Evolutionary conservation across 2,113 vertebrate genomes (phyloP).

Genomic region (Natator depressus): DNA sequence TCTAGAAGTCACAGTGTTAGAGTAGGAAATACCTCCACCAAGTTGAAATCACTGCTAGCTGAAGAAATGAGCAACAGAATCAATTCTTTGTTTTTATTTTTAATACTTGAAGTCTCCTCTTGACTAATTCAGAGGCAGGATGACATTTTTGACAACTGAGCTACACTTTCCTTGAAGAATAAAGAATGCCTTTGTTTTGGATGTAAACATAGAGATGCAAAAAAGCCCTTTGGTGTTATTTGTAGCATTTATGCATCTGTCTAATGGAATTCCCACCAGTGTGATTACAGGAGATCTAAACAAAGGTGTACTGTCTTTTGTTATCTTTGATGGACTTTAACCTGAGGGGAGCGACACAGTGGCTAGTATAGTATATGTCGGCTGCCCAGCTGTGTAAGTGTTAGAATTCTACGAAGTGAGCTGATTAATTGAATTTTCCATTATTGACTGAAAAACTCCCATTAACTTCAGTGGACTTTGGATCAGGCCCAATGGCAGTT

Average conservation of each 20-base stretch:
- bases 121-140: constrained; percentile 67
- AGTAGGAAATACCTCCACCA: constrained; percentile 2
- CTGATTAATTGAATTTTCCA: constrained; percentile 73
- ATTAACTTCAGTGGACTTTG: constrained; percentile 10
- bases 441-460: constrained; percentile 66
- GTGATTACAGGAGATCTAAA: constrained; percentile 55
- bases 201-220: constrained; percentile 72
- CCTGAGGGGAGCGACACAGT: neutral
- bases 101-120: constrained; percentile 70
- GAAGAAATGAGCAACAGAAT: constrained; percentile 52
- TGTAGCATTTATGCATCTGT: constrained; percentile 53
- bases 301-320: constrained; percentile 57
- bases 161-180: constrained; percentile 67
- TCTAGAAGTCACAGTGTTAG: constrained; percentile 24
- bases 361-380: constrained; percentile 11
- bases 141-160: constrained; percentile 81
- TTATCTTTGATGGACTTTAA: constrained; percentile 61
- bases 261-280: constrained; percentile 61
- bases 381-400: neutral
- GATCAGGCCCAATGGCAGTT: constrained; percentile 66
- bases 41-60: constrained; percentile 10
- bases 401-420: constrained; percentile 70
- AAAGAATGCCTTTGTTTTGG: constrained; percentile 69
- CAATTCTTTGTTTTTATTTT: constrained; percentile 78
- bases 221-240: constrained; percentile 71